A percentile compares a stretch with the other conserved stretches of the same genome.
Evolutionary conservation across 1,140 invertebrate genomes (phyloP).

Genomic region (Drosophila punjabiensis): DNA sequence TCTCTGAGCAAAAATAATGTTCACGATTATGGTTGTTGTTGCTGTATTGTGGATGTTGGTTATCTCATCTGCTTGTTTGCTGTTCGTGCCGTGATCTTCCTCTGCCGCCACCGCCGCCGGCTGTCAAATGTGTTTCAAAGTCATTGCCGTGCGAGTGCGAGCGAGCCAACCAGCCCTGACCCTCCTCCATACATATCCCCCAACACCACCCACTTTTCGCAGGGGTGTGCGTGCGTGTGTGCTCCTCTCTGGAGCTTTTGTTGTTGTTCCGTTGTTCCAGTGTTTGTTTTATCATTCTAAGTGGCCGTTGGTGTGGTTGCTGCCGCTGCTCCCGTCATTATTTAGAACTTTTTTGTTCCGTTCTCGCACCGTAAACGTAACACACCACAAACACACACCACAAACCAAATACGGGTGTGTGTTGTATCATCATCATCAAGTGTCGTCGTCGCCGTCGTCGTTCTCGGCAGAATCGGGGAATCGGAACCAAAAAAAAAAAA

Average conservation of each 20-base stretch:
- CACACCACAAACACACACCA: constrained; percentile 54
- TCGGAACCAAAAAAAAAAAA: constrained; percentile 37
- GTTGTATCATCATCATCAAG: constrained; percentile 69
- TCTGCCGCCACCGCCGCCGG: constrained; percentile 20
- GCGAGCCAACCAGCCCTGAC: constrained; percentile 36
- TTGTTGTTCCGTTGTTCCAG: constrained; percentile 34
- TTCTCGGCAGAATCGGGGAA: constrained; percentile 44
- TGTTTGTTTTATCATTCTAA: constrained; percentile 76
- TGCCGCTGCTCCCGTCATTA: constrained; percentile 74
- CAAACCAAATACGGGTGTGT: constrained; percentile 41
- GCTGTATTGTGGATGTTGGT: constrained; percentile 18
- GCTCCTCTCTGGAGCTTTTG: constrained; percentile 15
- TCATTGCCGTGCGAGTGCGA: constrained; percentile 61
- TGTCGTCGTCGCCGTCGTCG: constrained; percentile 38
- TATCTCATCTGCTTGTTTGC: constrained; percentile 18
- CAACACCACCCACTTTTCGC: constrained; percentile 40
- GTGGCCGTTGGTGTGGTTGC: constrained; percentile 49
- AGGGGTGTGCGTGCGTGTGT: constrained; percentile 37
- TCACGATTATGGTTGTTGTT: constrained; percentile 10
- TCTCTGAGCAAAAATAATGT: constrained; percentile 4
- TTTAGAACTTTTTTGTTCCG: constrained; percentile 71
- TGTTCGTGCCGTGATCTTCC: constrained; percentile 41
- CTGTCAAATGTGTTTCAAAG: constrained; percentile 80
- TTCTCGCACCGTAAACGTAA: constrained; percentile 57
- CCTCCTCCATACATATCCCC: constrained; percentile 7